These are phyloP conservation scores for Sebastes hopkinsi DNA, from an alignment of 2,797 vertebrate genomes.

Conservation along the genomic window DNA sequence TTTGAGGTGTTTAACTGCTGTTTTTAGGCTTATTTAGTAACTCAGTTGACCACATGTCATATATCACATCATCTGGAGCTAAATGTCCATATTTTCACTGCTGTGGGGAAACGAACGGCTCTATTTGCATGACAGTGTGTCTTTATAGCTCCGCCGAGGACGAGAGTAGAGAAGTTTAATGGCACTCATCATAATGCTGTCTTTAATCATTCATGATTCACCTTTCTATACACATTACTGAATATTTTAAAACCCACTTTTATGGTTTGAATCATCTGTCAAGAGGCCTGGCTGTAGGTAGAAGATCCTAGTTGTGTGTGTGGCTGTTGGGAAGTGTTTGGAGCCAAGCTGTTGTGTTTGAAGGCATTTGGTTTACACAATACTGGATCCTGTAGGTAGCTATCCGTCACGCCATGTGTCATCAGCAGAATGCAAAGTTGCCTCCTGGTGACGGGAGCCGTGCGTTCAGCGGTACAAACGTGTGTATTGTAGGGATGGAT, in stretches of 20 bases:
- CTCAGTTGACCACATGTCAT: not conserved
- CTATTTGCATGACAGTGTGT: slow-evolving; percentile 19
- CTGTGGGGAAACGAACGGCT: not conserved
- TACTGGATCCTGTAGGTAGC: not conserved
- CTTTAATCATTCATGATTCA: slow-evolving; percentile 64
- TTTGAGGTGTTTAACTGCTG: not conserved
- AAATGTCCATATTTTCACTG: not conserved
- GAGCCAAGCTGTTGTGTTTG: not conserved
- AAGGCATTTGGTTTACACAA: not conserved
- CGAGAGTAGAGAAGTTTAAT: slow-evolving; percentile 20
- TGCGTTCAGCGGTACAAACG: not conserved
- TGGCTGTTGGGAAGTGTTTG: not conserved
- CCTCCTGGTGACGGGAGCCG: not conserved
- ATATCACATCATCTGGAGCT: not conserved
- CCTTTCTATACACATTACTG: slow-evolving; percentile 46
- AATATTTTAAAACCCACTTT: slow-evolving; percentile 48
- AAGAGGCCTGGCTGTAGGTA: slow-evolving; percentile 7
- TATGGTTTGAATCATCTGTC: slow-evolving; percentile 14
- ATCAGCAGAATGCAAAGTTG: not conserved
- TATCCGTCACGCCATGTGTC: slow-evolving; percentile 3
- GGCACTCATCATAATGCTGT: slow-evolving; percentile 31
- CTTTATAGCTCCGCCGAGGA: not conserved
- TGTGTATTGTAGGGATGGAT: not conserved
- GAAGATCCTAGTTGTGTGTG: not conserved
- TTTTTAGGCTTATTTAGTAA: slow-evolving; percentile 10